Percentiles rank a stretch among this genome's conserved stretches.
phyloP scores from a whole-genome alignment of 92 coral and sea anemone genomes.

The Umimayanthus kanabou region DNA sequence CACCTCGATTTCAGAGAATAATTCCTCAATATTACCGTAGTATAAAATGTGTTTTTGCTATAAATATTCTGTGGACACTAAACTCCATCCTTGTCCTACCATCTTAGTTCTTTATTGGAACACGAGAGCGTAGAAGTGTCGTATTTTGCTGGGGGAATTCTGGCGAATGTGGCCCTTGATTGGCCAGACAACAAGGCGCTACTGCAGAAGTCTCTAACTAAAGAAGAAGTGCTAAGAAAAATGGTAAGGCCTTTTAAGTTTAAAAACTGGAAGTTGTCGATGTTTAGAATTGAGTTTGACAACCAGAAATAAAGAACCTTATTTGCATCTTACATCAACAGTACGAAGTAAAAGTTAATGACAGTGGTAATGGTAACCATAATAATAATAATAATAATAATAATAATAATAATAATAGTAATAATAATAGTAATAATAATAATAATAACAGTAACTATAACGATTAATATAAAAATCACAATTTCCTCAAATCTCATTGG shows the following conservation, averaged over 20 bases:
- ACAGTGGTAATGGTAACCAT: too few species aligned
- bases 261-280: background rate
- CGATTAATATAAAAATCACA: too few species aligned
- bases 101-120: constrained; percentile 54
- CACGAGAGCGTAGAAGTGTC: constrained; percentile 48
- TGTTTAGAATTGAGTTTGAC: background rate
- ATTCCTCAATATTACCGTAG: too few species aligned
- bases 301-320: background rate
- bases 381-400: too few species aligned
- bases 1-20: too few species aligned
- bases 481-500: too few species aligned
- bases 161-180: constrained; percentile 66
- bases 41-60: background rate
- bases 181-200: constrained; percentile 48
- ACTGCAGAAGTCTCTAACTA: constrained; percentile 20
- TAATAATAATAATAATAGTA: too few species aligned
- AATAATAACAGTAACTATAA: too few species aligned
- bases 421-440: too few species aligned
- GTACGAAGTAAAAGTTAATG: background rate
- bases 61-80: too few species aligned
- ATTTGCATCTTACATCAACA: background rate
- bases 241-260: constrained; percentile 43
- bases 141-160: constrained; percentile 76
- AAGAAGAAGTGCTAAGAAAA: constrained; percentile 46
- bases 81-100: background rate